Base-by-base conservation (phyloP, 2,113 vertebrate genomes). In the Xiphias gladius region DNA sequence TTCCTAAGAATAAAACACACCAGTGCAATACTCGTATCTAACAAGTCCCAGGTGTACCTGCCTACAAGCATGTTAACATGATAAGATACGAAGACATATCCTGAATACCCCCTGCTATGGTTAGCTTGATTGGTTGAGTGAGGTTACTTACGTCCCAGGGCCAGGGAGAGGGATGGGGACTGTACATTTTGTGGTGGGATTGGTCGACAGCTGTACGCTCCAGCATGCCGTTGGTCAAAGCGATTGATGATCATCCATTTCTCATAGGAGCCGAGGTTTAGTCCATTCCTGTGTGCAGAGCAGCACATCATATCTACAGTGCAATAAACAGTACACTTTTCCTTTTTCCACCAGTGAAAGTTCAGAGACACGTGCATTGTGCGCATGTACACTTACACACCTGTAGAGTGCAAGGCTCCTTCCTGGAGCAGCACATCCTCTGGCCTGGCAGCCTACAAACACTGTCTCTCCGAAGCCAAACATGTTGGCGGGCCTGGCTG, bases 181-280 rank as follows among this genome's bases (percentile, higher is more conserved):
- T 93, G 94, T 2, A 95, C 93, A 30, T 95, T 95, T 85, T 94
- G 93, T 0, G 93, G 94, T 7, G 95, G 94, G 84, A 94, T 88
- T 0, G 94, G 94, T 48, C 94, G 91, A 81, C 95, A 96, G 75
- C 84, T 90, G 91, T 96, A 96, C 1, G 79, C 86, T 41, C 95
- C 95, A 6, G 79, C 74, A 8, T 95, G 92, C 61, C 92, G 90
- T 68, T 69, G 79, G 89, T 94, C 88, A 55, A 95, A 96, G 84
- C 93, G 92, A 39, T 92, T 90, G 85, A 96, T 82, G 22, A 84
- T 93, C 73, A 94, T 94, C 86, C 92, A 90, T 67, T 92, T 93
- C 50, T 94, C 93, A 43, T 83, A 79, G 32, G 93, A 92, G n/a
- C 94, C 95, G 0, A 95, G 88, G 83, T 95, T 95, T 12, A 94